Conservation (phyloP, 2,888 invertebrate species). For the Clepsis dumicolana region DNA sequence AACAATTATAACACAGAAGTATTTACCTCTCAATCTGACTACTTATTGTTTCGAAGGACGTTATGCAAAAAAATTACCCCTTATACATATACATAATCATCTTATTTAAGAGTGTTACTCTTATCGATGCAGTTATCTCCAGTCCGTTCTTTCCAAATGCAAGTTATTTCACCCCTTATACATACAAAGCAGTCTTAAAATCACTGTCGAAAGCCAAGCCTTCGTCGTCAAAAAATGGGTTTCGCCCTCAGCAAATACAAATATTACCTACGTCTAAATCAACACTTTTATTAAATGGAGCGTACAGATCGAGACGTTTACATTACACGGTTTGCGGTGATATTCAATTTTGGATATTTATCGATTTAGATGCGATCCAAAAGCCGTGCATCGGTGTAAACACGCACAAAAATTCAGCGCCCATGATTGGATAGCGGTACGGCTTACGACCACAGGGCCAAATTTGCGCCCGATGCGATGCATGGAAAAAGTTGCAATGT, state of each 20-base stretch:
- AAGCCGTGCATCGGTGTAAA: constrained; percentile 69
- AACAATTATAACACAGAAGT: not conserved
- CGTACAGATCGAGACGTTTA: constrained; percentile 60
- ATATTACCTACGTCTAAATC: constrained; percentile 15
- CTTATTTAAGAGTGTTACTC: no score
- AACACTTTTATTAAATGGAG: constrained; percentile 62
- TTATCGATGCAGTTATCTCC: no score
- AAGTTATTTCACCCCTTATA: not conserved
- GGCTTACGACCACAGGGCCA: constrained; percentile 59
- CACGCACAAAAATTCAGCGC: constrained; percentile 61
- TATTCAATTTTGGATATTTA: constrained; percentile 59
- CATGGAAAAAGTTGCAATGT: constrained; percentile 19
- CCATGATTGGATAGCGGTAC: constrained; percentile 74
- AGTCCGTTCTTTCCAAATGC: no score
- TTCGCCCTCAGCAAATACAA: not conserved
- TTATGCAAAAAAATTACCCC: not conserved
- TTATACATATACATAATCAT: no score
- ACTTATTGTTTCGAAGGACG: not conserved
- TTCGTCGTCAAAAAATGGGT: not conserved
- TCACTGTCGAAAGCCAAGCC: not conserved
- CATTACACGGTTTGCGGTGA: constrained; percentile 71
- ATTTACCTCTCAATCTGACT: not conserved
- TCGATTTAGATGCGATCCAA: constrained; percentile 61
- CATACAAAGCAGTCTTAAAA: not conserved
- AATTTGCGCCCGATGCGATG: constrained; percentile 49